Evolutionary conservation across 92 coral and sea anemone genomes (phyloP), one percentile per base, ranked within the genome.

Genomic region (Pocillopora grandis): DNA sequence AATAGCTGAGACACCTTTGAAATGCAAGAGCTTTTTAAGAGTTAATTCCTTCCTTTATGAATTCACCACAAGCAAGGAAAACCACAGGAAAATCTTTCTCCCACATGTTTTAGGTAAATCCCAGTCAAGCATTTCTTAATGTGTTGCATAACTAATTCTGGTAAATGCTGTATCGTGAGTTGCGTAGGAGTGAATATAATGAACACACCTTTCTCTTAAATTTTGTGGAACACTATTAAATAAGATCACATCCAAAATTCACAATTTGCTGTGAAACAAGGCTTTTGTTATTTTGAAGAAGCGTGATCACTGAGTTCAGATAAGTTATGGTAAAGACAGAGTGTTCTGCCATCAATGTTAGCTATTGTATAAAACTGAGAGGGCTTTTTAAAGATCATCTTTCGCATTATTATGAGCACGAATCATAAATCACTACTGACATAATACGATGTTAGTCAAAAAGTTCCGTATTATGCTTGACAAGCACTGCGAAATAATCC

Each of bases 41-140:
- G 64, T 35, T 81, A 58, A 81, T 37, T 78, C 72, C 72, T 42
- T 70, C 75, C 56, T 76, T 59, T 9, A 59, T 59, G 70, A 71
- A 49, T 61, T 70, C 36, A 71, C 56, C 36, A 71, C 56, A 56
- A 13, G 15, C 20, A 59, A 12, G 52, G 55, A 75, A 80, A 81
- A 81, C 85, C 85, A 60, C 70, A 71, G 37, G 52, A 3, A 42
- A 42, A 71, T 71, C 42, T 37, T 65, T 67, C 66, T 67, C 37
- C 76, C 77, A 70, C 77, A 35, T 20, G 77, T 35, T 69, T 15
- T n/a, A 60, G 64, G 58, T 49, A 55, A 14, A 71, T 12, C 72
- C 18, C 13, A 21, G 52, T 42, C 52, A 59, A 37, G 27, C 62
- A 31, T 81, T 58, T 81, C 21, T 59, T 0, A 5, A 81, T 42